phyloP scores from a whole-genome alignment of 2,888 invertebrate species.

The Biston betularia region DNA sequence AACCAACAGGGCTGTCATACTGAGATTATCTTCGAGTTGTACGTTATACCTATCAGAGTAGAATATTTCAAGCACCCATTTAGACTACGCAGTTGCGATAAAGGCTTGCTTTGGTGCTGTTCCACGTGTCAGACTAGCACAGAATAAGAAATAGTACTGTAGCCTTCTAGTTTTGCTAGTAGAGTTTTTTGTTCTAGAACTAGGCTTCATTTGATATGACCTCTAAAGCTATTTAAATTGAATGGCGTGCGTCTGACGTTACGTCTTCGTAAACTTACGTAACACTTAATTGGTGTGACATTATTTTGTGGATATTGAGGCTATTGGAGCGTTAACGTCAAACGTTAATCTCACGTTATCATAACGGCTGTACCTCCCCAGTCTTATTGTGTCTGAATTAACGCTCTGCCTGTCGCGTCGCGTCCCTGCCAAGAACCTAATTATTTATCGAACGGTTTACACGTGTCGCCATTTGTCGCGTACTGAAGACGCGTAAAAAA shows the following conservation, averaged over 20 bases:
- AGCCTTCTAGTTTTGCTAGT: slow-evolving; percentile 2
- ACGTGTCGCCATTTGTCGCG: slow-evolving; percentile 55
- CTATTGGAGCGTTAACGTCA: not conserved
- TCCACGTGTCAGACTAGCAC: slow-evolving; percentile 1
- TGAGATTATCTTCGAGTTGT: slow-evolving; percentile 44
- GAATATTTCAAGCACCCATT: slow-evolving; percentile 36
- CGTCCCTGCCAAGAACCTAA: slow-evolving; percentile 37
- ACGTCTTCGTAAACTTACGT: slow-evolving; percentile 16
- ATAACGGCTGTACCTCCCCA: not conserved
- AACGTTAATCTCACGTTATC: slow-evolving; percentile 4
- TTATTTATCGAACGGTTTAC: slow-evolving; percentile 48
- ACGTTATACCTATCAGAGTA: slow-evolving; percentile 46
- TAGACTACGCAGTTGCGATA: slow-evolving; percentile 46
- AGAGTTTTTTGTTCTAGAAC: slow-evolving; percentile 35
- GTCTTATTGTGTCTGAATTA: slow-evolving; percentile 14
- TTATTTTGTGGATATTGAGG: slow-evolving; percentile 23
- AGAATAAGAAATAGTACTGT: too few relatives aligned
- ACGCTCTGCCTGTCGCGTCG: slow-evolving; percentile 15
- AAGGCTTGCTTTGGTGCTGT: slow-evolving; percentile 35
- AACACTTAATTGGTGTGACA: slow-evolving; percentile 23
- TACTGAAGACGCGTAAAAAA: slow-evolving; percentile 57
- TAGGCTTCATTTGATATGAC: slow-evolving; percentile 26
- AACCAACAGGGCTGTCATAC: slow-evolving; percentile 43
- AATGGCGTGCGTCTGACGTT: slow-evolving; percentile 23
- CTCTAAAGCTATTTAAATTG: slow-evolving; percentile 30